Conservation (phyloP, 1,140 invertebrate species). For the Eupristina koningsbergeri region DNA sequence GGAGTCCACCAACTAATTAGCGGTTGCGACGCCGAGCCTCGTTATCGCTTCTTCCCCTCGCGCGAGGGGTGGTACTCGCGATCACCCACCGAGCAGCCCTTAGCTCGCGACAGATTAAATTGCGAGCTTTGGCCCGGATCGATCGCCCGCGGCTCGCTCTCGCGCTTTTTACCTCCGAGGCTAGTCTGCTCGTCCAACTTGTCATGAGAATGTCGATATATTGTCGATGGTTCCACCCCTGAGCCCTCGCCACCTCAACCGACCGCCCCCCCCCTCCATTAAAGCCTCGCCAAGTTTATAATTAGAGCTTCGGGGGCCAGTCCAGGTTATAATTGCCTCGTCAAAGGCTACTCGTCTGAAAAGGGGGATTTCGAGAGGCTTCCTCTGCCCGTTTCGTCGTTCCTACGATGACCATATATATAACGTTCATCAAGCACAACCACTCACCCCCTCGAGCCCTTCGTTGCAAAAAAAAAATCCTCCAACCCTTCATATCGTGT, state of each 20-base stretch:
- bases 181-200: background rate
- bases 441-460: background rate
- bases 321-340: conserved; percentile 44
- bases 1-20: conserved; percentile 34
- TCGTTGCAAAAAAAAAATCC: background rate
- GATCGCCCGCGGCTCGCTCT: background rate
- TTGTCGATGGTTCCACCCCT: background rate
- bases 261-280: background rate
- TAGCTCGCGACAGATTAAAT: conserved; percentile 3
- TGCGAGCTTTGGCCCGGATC: background rate
- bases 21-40: conserved; percentile 24
- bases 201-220: conserved; percentile 32
- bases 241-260: background rate
- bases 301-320: conserved; percentile 48
- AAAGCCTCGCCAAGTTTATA: conserved; percentile 46
- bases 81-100: background rate
- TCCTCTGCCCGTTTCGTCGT: conserved; percentile 4
- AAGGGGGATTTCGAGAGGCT: conserved; percentile 45
- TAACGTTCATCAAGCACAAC: background rate
- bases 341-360: conserved; percentile 45
- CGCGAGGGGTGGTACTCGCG: background rate
- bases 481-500: background rate
- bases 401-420: conserved; percentile 8
- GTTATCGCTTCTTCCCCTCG: conserved; percentile 34
- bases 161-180: background rate